Evolutionary conservation across 2,888 invertebrate species (phyloP), one percentile per base, ranked within the genome.

Genomic region (Pseudococcus jackbeardsleyi): DNA sequence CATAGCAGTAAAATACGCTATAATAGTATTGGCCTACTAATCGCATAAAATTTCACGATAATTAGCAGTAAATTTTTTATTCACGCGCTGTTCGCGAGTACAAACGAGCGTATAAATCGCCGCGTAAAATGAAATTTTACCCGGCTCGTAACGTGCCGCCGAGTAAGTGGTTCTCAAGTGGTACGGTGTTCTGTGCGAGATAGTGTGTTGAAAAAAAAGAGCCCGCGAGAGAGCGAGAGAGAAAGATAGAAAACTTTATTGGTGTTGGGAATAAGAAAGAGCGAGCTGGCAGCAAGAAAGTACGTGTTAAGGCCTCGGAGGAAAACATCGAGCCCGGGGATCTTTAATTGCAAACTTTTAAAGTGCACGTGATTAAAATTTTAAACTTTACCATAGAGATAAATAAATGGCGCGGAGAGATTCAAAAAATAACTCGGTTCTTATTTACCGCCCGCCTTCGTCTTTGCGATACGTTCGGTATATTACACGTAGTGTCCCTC

Each of bases 301-400:
- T 72, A 72, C 72, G 72, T 72, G 72, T 72, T 33, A 39, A 42
- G 79, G 79, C 79, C 79, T 79, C 79, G n/a, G 19, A 79, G 79
- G 79, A 42, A 42, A 42, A 79, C 79, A 79, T 42, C 79, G 42
- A 79, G 79, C 79, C 26, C 79, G 79, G 79, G 79, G 79, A 79
- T 79, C 42, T 42, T 79, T 79, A 79, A 79, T 79, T 79, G 79
- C 79, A 26, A 79, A 79, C 79, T 79, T 79, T 79, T 79, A 79
- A 79, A 79, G 79, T 79, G 79, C 79, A 79, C 79, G 79, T 79
- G 79, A 79, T 79, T 79, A 79, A 79, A 79, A 79, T 79, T 79
- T 79, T 79, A 79, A 79, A 79, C 79, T 79, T 79, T 42, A 42
- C 79, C 79, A 79, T 79, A 79, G 42, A 79, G 79, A 79, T 79